Evolutionary conservation across 2,888 invertebrate genomes (phyloP).

Genomic region (Tenthredo scrophulariae): DNA sequence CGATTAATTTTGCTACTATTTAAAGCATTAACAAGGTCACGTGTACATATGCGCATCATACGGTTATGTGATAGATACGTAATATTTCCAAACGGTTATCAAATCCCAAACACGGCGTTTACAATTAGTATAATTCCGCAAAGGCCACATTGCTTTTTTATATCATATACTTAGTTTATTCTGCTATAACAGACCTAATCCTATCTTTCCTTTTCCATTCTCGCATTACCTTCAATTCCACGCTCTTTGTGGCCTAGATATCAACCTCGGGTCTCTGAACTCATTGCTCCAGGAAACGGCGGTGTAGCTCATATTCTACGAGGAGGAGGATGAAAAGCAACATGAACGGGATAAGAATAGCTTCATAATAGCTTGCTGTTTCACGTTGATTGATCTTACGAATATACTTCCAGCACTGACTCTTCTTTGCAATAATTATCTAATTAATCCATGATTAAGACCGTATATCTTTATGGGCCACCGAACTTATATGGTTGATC

Average conservation of each 20-base stretch:
- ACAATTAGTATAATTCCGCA: neutral
- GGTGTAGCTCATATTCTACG: neutral
- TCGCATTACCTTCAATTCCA: conserved; percentile 8
- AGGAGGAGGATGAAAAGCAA: neutral
- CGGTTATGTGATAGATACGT: neutral
- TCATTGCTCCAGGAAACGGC: neutral
- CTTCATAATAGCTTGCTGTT: neutral
- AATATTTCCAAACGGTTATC: conserved; percentile 6
- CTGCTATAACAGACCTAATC: neutral
- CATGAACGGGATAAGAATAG: neutral
- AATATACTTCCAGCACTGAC: neutral
- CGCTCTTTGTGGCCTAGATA: conserved; percentile 9
- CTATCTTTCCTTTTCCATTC: conserved; percentile 29
- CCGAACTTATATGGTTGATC: neutral
- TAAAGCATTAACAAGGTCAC: neutral
- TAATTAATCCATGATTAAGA: conserved; percentile 2
- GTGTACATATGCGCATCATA: neutral
- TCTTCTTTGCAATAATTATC: neutral
- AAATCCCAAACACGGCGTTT: neutral
- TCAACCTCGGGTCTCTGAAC: conserved; percentile 38
- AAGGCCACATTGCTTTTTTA: neutral
- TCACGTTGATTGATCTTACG: neutral
- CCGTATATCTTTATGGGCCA: neutral
- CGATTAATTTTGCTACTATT: conserved; percentile 3
- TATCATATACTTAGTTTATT: neutral